Evolutionary conservation across 2,888 invertebrate species (phyloP).

Genomic region (Heliconius hortense): DNA sequence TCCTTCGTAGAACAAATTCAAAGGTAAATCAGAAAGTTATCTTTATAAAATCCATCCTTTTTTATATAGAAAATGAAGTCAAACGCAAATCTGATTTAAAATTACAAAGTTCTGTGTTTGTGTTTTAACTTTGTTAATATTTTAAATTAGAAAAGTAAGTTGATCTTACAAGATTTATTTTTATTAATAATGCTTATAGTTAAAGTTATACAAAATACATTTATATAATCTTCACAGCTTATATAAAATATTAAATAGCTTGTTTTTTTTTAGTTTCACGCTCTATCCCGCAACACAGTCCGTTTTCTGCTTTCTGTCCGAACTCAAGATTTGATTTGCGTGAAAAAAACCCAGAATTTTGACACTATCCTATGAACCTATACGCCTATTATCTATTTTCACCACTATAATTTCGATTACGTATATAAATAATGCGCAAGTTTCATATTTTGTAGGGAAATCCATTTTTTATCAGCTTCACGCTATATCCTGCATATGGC

Average conservation of each 20-base stretch:
- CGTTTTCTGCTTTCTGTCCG: too few relatives aligned
- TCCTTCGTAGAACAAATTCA: background rate
- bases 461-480: background rate
- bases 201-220: background rate
- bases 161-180: background rate
- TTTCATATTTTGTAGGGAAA: too few relatives aligned
- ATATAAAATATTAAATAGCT: too few relatives aligned
- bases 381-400: too few relatives aligned
- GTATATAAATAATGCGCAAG: too few relatives aligned
- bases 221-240: too few relatives aligned
- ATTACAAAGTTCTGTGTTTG: background rate
- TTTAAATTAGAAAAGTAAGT: background rate
- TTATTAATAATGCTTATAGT: background rate
- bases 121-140: constrained; percentile 1
- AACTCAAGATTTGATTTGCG: too few relatives aligned
- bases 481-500: background rate
- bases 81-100: constrained; percentile 9
- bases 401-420: too few relatives aligned
- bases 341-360: too few relatives aligned
- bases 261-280: too few relatives aligned
- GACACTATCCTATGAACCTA: too few relatives aligned
- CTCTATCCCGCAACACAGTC: too few relatives aligned
- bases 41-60: background rate
- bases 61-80: background rate
- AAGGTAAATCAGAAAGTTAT: background rate